Evolutionary conservation across 2,888 invertebrate genomes (phyloP).

Genomic region (Acanthoscelides obtectus): DNA sequence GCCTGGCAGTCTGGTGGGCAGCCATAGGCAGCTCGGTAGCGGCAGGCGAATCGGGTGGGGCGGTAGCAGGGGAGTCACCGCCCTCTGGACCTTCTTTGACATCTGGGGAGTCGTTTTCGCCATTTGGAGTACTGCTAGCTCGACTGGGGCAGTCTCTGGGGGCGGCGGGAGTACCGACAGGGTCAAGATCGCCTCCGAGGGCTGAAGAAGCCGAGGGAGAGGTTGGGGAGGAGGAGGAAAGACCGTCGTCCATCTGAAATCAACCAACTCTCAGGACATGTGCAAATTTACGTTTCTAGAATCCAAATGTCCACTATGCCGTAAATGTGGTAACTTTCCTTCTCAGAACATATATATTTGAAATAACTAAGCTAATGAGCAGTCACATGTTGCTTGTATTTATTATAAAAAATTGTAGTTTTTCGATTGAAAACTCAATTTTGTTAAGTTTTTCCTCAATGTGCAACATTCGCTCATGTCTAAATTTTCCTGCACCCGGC

Average conservation of each 20-base stretch:
- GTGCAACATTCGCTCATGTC: too few species aligned
- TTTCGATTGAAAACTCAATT: too few species aligned
- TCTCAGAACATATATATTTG: too few species aligned
- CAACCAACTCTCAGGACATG: too few species aligned
- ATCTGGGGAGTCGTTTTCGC: conserved; percentile 21
- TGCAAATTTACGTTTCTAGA: too few species aligned
- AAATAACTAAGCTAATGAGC: too few species aligned
- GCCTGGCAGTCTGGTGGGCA: background rate
- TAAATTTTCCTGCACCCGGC: too few species aligned
- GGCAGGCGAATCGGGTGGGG: conserved; percentile 41
- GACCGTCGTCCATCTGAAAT: conserved; percentile 2
- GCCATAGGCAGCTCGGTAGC: background rate
- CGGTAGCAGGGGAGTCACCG: conserved; percentile 53
- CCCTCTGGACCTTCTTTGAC: background rate
- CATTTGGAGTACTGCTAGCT: conserved; percentile 37
- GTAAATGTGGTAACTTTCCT: too few species aligned
- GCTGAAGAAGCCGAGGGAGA: background rate
- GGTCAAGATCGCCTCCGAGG: conserved; percentile 26
- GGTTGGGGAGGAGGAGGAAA: background rate
- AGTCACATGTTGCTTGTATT: too few species aligned
- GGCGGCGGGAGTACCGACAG: background rate
- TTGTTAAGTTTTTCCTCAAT: too few species aligned
- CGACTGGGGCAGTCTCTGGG: conserved; percentile 39
- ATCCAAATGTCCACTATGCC: too few species aligned
- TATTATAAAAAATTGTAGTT: too few species aligned